Base-by-base conservation (phyloP, 2,888 invertebrate genomes). In the Poecilus cupreus region DNA sequence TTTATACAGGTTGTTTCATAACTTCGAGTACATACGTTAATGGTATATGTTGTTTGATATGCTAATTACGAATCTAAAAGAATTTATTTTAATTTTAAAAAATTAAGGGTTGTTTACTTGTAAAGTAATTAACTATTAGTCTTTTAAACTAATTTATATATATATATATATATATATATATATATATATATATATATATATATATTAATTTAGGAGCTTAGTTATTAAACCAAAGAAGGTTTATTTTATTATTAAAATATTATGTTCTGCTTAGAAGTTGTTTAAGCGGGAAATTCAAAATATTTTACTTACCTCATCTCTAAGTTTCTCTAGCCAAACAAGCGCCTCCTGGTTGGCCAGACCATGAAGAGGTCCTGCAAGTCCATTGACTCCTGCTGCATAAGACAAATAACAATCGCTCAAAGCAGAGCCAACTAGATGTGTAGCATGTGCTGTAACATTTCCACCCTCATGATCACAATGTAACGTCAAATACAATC, bases 301-400 rank as follows among this genome's bases (percentile, higher is more conserved):
- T n/a, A n/a, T n/a, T 4, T 1, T 54, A 37, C 8, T 10, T 76
- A 77, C 24, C 32, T 78, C 72, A 37, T 82, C 60, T 10, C 49
- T 75, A 3, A 83, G 11, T 39, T 83, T 68, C 18, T 64, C n/a
- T 8, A 84, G 20, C 83, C 83, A 83, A 0, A 94, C 86, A 87
- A 94, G 46, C 1, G 80, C 81, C 46, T 84, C 96, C 91, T 97
- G 97, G 89, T 97, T 97, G 83, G 97, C 97, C 74, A 97, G 91
- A 83, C 97, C 97, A 88, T 97, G 97, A 76, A 97, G 92, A 43
- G 97, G 97, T 83, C 97, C 96, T 84, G 97, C 96, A 80, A 97
- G 90, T 82, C 97, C 97, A 87, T 95, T 95, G 93, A 97, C 93
- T 83, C 96, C 96, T 83, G 95, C 96, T 82, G 96, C 93, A 87